Evolutionary conservation across 1,140 invertebrate genomes (phyloP).

Genomic region (Luehdorfia chinensis): DNA sequence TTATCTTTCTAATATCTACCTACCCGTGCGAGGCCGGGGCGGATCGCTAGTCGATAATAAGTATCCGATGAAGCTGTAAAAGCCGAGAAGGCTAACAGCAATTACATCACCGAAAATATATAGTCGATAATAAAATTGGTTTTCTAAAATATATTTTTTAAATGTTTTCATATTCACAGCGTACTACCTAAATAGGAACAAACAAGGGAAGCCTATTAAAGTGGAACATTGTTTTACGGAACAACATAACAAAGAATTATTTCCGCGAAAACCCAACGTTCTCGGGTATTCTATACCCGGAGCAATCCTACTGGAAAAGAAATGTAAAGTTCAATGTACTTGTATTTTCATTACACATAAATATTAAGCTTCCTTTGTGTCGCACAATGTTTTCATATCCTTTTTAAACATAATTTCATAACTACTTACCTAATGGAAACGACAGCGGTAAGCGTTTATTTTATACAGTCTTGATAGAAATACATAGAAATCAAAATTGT

Average conservation of each 20-base stretch:
- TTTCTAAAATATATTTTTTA: too few species aligned
- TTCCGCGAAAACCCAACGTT: slow-evolving; percentile 1
- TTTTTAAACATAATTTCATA: background rate
- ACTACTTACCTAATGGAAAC: background rate
- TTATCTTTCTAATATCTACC: too few species aligned
- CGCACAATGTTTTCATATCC: background rate
- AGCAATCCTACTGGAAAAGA: slow-evolving; percentile 15
- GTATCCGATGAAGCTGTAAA: too few species aligned
- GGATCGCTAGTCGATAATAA: too few species aligned
- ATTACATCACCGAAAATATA: too few species aligned
- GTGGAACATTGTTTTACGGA: background rate
- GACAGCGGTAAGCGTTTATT: too few species aligned
- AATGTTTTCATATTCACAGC: too few species aligned
- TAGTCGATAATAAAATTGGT: too few species aligned
- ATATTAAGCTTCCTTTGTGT: slow-evolving; percentile 10
- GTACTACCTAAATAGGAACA: background rate
- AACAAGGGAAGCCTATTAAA: slow-evolving; percentile 1
- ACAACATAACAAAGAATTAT: slow-evolving; percentile 9
- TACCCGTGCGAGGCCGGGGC: too few species aligned
- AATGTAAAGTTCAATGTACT: slow-evolving; percentile 18
- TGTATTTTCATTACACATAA: slow-evolving; percentile 13
- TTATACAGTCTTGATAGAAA: too few species aligned
- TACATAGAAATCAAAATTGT: too few species aligned
- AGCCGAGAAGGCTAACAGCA: too few species aligned
- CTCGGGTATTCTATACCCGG: slow-evolving; percentile 9